Conservation (phyloP, 2,888 invertebrate genomes). For the Ethmia dodecea region DNA sequence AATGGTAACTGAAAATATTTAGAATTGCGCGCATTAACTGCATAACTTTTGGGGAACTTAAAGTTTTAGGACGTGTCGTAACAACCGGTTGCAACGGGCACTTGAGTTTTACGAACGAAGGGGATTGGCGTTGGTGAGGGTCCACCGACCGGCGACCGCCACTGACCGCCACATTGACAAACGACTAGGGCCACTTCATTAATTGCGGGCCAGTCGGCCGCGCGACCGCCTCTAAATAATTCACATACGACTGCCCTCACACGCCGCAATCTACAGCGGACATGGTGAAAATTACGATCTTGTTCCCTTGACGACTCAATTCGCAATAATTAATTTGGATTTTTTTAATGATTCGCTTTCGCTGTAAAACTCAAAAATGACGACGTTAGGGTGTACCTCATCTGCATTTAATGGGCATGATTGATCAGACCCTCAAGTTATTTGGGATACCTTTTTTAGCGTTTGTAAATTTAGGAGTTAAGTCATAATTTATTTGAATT, state of each 20-base stretch:
- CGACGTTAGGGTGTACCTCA: constrained; percentile 7
- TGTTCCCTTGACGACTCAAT: constrained; percentile 44
- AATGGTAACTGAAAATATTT: not conserved
- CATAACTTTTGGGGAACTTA: constrained; percentile 7
- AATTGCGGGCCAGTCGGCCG: constrained; percentile 64
- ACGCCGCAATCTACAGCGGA: constrained; percentile 31
- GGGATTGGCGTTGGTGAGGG: constrained; percentile 48
- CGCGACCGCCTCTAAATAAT: constrained; percentile 69
- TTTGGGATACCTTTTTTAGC: too few species aligned
- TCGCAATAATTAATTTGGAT: constrained; percentile 45
- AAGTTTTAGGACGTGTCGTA: too few species aligned
- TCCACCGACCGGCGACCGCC: constrained; percentile 43
- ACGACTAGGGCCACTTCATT: constrained; percentile 69
- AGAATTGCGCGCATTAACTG: constrained; percentile 21
- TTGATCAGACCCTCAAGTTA: constrained; percentile 11
- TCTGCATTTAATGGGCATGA: constrained; percentile 13
- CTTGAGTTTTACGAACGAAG: constrained; percentile 41
- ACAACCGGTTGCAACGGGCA: constrained; percentile 37
- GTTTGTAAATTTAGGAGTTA: too few species aligned
- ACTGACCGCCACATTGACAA: constrained; percentile 61
- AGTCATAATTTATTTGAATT: too few species aligned
- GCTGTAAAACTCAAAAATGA: constrained; percentile 1
- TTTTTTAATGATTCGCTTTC: constrained; percentile 32
- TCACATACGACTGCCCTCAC: constrained; percentile 55
- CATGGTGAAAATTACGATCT: constrained; percentile 43